A percentile compares a stretch with the other conserved stretches of the same genome.
These are phyloP conservation scores for Invenusta paracnida DNA, from an alignment of 2,888 invertebrate species.

Conservation along the genomic window DNA sequence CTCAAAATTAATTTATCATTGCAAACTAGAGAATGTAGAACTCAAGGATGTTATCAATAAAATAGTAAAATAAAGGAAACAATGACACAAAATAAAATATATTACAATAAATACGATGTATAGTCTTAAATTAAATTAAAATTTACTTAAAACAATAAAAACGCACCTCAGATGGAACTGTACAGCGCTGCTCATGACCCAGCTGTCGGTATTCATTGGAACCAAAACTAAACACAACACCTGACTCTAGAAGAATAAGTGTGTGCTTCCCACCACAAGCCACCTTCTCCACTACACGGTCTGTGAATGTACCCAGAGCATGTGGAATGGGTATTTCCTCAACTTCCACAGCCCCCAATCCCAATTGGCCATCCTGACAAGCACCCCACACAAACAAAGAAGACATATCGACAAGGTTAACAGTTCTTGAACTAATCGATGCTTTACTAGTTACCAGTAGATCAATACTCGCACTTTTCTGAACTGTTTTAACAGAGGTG, in stretches of 20 bases:
- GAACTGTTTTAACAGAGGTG: no score
- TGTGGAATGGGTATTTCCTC: background rate
- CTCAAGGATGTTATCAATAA: no score
- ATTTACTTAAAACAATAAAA: background rate
- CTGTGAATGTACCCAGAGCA: background rate
- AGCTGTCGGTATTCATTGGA: conserved; percentile 86
- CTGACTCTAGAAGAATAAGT: conserved; percentile 71
- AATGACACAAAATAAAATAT: no score
- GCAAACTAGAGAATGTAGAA: no score
- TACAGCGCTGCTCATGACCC: conserved; percentile 63
- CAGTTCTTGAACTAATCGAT: no score
- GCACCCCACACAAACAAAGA: background rate
- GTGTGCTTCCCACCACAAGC: conserved; percentile 80
- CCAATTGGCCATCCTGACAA: background rate
- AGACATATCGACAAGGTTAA: no score
- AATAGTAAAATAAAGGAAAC: no score
- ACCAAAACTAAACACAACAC: conserved; percentile 82
- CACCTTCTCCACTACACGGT: conserved; percentile 51
- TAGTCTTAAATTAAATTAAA: no score
- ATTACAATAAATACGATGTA: no score
- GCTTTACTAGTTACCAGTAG: no score
- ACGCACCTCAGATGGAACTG: background rate
- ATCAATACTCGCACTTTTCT: no score
- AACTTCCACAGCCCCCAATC: background rate
- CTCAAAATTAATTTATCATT: no score